These are phyloP conservation scores for Galerucella pusilla DNA, from an alignment of 2,888 invertebrate genomes.

Conservation along the genomic window DNA sequence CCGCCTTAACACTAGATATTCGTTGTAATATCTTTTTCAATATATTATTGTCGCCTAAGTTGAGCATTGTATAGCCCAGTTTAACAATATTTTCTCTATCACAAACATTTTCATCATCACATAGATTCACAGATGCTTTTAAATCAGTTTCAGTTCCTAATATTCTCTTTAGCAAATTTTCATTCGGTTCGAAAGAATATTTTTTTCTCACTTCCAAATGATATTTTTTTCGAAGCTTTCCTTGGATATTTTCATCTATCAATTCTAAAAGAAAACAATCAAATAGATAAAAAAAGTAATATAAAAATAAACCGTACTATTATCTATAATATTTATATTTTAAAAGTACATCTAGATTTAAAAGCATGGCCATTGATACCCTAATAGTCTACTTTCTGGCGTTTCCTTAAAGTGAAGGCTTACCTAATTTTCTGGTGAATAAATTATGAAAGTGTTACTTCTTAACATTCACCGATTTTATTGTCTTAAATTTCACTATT, in stretches of 20 bases:
- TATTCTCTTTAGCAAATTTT: constrained; percentile 39
- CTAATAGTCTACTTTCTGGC: too few relatives aligned
- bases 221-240: constrained; percentile 34
- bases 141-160: constrained; percentile 25
- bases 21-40: constrained; percentile 38
- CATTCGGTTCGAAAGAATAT: constrained; percentile 40
- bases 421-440: too few relatives aligned
- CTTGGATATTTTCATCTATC: constrained; percentile 42
- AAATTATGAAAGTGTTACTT: too few relatives aligned
- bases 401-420: too few relatives aligned
- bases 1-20: constrained; percentile 32
- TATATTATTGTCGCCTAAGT: constrained; percentile 32
- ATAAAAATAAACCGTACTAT: constrained; percentile 18
- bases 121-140: neutral
- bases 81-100: constrained; percentile 43
- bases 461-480: too few relatives aligned
- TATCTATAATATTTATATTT: too few relatives aligned
- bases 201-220: constrained; percentile 38
- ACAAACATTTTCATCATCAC: constrained; percentile 1
- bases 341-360: too few relatives aligned
- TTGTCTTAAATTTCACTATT: too few relatives aligned
- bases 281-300: neutral
- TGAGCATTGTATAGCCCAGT: constrained; percentile 44
- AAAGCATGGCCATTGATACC: too few relatives aligned
- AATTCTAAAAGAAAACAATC: constrained; percentile 33